These are phyloP conservation scores for Tylochromis polylepis DNA, from an alignment of 2,113 vertebrate species.

Conservation along the genomic window DNA sequence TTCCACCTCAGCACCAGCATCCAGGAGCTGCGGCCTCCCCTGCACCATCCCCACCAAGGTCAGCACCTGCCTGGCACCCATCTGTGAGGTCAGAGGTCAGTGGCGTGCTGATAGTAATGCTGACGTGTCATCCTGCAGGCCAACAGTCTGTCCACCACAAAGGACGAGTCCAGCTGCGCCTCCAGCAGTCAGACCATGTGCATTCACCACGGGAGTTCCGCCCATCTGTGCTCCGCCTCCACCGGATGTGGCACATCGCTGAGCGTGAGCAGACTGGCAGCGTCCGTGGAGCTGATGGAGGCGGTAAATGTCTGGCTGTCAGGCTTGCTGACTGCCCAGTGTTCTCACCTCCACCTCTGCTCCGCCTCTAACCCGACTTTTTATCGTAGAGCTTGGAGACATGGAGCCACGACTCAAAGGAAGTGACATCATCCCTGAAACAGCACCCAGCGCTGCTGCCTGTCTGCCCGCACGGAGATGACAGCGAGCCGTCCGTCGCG, in stretches of 20 bases:
- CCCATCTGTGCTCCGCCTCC: not conserved
- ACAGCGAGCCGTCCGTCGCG: slow-evolving; percentile 42
- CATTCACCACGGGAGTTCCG: not conserved
- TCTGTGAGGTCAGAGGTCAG: not conserved
- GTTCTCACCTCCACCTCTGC: not conserved
- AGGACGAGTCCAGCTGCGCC: slow-evolving; percentile 4
- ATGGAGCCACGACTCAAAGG: slow-evolving; percentile 78
- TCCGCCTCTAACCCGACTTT: not conserved
- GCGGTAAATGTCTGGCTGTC: not conserved
- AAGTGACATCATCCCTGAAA: slow-evolving; percentile 63
- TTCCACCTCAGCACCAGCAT: not conserved
- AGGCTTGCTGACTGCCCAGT: not conserved
- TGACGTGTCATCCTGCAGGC: not conserved
- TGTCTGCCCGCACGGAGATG: not conserved
- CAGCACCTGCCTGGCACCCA: not conserved
- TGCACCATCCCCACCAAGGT: not conserved
- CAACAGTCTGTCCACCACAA: not conserved
- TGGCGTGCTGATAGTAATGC: not conserved
- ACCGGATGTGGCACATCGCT: not conserved
- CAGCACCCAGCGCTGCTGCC: not conserved
- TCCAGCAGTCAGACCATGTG: not conserved
- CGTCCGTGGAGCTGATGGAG: not conserved
- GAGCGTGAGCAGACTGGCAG: not conserved
- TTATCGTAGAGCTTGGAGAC: slow-evolving; percentile 72
- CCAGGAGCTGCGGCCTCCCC: not conserved